Evolutionary conservation across 2,888 invertebrate species (phyloP).

Genomic region (Protula sp.): DNA sequence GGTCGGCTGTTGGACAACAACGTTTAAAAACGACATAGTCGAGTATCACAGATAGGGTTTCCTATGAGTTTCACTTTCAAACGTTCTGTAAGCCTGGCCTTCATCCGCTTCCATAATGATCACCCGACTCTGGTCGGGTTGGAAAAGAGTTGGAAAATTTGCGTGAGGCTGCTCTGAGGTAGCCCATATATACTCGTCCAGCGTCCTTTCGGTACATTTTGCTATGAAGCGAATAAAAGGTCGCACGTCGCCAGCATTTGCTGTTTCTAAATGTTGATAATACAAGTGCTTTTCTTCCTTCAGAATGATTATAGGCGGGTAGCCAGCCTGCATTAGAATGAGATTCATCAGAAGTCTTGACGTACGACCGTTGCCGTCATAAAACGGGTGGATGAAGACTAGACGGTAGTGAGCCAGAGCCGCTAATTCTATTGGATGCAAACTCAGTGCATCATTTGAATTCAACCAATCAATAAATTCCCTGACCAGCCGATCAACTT

Average conservation of each 20-base stretch:
- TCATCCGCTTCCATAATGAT: background rate
- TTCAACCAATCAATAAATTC: constrained; percentile 86
- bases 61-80: too few relatives aligned
- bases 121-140: background rate
- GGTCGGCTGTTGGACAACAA: too few relatives aligned
- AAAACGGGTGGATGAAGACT: constrained; percentile 94
- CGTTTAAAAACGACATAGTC: too few relatives aligned
- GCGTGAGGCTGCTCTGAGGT: background rate
- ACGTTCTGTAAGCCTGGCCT: too few relatives aligned
- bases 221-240: constrained; percentile 96
- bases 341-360: constrained; percentile 93
- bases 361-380: constrained; percentile 94
- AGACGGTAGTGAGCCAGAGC: constrained; percentile 94
- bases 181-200: constrained; percentile 69
- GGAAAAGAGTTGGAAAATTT: background rate
- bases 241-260: constrained; percentile 88
- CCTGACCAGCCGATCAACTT: constrained; percentile 75
- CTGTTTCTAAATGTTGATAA: constrained; percentile 82
- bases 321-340: constrained; percentile 84
- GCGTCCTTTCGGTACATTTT: constrained; percentile 74
- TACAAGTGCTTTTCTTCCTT: constrained; percentile 69
- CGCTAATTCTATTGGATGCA: constrained; percentile 91
- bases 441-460: constrained; percentile 74
- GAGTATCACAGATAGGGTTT: too few relatives aligned
- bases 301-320: constrained; percentile 89